Base-by-base conservation (phyloP, 1,140 invertebrate genomes). In the Drosophila sulfurigaster region DNA sequence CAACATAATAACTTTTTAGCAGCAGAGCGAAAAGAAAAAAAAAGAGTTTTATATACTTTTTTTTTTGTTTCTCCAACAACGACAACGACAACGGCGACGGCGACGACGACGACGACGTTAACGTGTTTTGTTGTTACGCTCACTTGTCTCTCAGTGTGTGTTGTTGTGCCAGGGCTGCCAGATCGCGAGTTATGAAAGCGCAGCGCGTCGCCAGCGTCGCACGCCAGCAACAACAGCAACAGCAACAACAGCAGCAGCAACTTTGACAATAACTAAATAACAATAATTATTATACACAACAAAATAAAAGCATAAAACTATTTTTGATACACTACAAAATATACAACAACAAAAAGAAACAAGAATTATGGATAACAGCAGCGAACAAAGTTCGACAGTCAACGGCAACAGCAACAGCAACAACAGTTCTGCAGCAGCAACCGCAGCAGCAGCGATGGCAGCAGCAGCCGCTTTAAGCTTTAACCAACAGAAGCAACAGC, bases 141-240 rank as follows among this genome's bases (percentile, higher is more conserved):
- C 72, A 71, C 59, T 75, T 75, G 72, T 71, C 66, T 20, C 51
- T 54, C 63, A 41, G 52, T 48, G 69, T 66, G 73, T 60, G 75
- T 51, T 75, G 72, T 63, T 75, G 74, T 66, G 71, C 71, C 78
- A 85, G 78, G 65, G 81, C 81, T 85, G 81, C 78, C 78, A 86
- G 81, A 86, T 83, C 82, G 82, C 82, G 82, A 87, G 82, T 87
- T 82, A 86, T 86, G 82, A 86, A 86, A 86, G 82, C 82, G 82
- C 82, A 86, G 75, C 20, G 82, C 82, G 82, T 67, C 69, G 69
- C 62, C 45, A 56, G 66, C 65, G 35, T 77, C 79, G 79, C 79
- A 81, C 64, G 63, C 68, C 73, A 78, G 74, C 57, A 78, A 67
- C 68, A 73, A 46, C 75, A 68, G 51, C 65, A 58, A 62, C 70